A percentile compares a stretch with the other conserved stretches of the same genome.
phyloP scores from a whole-genome alignment of 2,113 vertebrate species.

The Myiagra hebetior region DNA sequence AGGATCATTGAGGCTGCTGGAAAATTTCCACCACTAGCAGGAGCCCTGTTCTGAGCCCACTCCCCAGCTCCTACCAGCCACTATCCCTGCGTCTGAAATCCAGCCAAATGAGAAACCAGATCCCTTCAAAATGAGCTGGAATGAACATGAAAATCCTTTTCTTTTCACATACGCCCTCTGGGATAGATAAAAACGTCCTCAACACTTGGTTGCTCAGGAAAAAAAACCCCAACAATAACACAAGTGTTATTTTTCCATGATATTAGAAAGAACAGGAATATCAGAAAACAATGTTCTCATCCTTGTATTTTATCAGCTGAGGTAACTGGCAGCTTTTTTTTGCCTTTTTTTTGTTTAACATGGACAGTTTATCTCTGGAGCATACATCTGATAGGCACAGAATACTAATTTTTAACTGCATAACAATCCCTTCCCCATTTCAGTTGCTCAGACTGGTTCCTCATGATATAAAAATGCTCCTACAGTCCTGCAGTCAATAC shows the following conservation, averaged over 20 bases:
- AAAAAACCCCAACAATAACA: background rate
- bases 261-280: background rate
- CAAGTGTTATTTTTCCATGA: background rate
- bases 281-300: background rate
- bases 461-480: background rate
- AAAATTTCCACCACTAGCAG: conserved; percentile 32
- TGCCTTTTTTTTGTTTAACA: background rate
- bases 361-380: background rate
- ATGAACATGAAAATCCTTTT: conserved; percentile 49
- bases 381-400: background rate
- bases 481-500: background rate
- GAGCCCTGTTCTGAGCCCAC: conserved; percentile 11
- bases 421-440: background rate
- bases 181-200: conserved; percentile 35
- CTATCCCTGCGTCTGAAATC: background rate
- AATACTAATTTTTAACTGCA: conserved; percentile 7
- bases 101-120: conserved; percentile 57
- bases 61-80: background rate
- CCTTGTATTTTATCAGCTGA: background rate
- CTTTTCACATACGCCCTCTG: conserved; percentile 27
- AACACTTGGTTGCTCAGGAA: background rate
- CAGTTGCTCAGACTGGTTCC: background rate
- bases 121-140: conserved; percentile 59
- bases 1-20: conserved; percentile 2
- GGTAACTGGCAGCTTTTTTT: background rate